phyloP scores from a whole-genome alignment of 2,888 invertebrate genomes.

The Lomographa bimaculata region DNA sequence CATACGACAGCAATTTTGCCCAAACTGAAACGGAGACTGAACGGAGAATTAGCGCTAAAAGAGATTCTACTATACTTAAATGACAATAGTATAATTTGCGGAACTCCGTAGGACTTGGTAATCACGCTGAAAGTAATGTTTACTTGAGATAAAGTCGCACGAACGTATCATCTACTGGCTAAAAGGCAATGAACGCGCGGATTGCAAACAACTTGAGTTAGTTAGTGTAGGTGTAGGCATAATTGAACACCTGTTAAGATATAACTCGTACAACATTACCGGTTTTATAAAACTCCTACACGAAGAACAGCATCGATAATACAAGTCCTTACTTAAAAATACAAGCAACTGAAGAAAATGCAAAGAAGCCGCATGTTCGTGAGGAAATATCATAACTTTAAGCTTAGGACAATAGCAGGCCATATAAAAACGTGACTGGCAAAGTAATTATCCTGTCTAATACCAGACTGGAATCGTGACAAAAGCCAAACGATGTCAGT shows the following conservation, averaged over 20 bases:
- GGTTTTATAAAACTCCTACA: conserved; percentile 14
- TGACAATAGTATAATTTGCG: too few species aligned
- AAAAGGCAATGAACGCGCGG: conserved; percentile 44
- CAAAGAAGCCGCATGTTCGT: conserved; percentile 3
- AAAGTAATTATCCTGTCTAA: conserved; percentile 7
- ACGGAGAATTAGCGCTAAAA: too few species aligned
- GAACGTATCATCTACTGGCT: too few species aligned
- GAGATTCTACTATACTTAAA: too few species aligned
- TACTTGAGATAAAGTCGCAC: conserved; percentile 39
- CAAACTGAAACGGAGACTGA: too few species aligned
- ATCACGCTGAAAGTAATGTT: too few species aligned
- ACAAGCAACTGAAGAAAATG: conserved; percentile 3
- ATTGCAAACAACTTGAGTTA: conserved; percentile 43
- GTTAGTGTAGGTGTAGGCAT: conserved; percentile 41
- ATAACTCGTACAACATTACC: conserved; percentile 8
- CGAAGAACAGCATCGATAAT: neutral
- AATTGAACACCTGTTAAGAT: conserved; percentile 47
- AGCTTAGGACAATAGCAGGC: conserved; percentile 4
- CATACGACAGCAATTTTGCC: too few species aligned
- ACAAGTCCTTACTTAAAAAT: neutral
- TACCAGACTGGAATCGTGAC: conserved; percentile 16
- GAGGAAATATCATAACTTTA: conserved; percentile 5
- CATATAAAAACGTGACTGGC: conserved; percentile 20
- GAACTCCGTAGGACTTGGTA: too few species aligned
- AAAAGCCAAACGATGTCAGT: conserved; percentile 12